phyloP scores from a whole-genome alignment of 2,113 vertebrate genomes.

The Pygoscelis antarcticus region DNA sequence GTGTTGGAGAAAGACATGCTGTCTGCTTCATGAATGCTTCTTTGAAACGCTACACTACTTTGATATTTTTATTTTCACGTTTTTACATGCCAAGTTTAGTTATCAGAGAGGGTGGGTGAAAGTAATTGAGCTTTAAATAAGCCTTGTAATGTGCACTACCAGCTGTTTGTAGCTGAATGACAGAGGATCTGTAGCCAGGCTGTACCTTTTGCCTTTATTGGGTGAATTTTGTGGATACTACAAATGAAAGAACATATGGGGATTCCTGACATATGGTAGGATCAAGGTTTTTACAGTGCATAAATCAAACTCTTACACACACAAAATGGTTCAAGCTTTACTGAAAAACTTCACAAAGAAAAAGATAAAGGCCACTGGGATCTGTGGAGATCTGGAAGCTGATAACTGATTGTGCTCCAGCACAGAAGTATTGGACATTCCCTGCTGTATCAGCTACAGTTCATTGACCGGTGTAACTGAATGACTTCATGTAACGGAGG shows the following conservation, averaged over 20 bases:
- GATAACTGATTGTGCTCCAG: background rate
- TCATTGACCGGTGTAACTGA: background rate
- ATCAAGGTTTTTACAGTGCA: background rate
- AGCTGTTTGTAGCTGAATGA: conserved; percentile 50
- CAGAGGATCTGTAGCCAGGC: background rate
- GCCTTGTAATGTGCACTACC: conserved; percentile 3
- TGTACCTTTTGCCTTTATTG: background rate
- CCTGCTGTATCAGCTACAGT: background rate
- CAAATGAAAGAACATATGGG: background rate
- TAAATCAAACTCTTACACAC: background rate
- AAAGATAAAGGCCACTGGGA: background rate
- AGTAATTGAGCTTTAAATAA: conserved; percentile 54
- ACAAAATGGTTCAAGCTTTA: background rate
- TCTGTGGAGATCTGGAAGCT: background rate
- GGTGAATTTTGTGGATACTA: background rate
- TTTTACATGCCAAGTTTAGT: conserved; percentile 21
- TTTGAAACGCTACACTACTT: conserved; percentile 64
- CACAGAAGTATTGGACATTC: background rate
- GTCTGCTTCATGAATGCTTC: conserved; percentile 54
- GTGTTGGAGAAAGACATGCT: background rate
- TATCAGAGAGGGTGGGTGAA: conserved; percentile 18
- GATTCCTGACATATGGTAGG: background rate
- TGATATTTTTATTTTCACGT: conserved; percentile 53
- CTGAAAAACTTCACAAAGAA: background rate
- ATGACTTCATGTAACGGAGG: background rate